phyloP scores from a whole-genome alignment of 2,888 invertebrate species.

The Oligia latruncula region DNA sequence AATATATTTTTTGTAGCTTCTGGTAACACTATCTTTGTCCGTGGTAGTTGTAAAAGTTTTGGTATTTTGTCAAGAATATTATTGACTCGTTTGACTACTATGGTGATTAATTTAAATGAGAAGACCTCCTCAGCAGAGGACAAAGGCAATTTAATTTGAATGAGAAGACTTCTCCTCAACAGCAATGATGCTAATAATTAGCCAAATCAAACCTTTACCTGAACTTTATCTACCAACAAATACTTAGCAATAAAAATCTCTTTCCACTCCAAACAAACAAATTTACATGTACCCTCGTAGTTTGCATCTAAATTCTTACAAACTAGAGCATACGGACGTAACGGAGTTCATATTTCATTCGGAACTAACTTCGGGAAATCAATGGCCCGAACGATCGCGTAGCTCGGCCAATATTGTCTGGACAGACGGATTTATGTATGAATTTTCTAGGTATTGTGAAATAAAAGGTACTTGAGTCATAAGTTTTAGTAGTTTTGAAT shows the following conservation, averaged over 20 bases:
- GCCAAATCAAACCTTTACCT: not conserved
- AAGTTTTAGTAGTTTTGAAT: not conserved
- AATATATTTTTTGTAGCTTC: not conserved
- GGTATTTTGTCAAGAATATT: not conserved
- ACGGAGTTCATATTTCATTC: conserved; percentile 61
- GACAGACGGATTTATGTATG: conserved; percentile 46
- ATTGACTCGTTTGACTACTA: not conserved
- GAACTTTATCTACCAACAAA: not conserved
- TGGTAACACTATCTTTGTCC: not conserved
- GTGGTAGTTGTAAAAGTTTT: not conserved
- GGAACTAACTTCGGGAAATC: conserved; percentile 60
- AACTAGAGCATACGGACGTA: conserved; percentile 47
- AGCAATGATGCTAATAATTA: not conserved
- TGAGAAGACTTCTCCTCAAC: no score
- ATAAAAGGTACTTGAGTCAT: not conserved
- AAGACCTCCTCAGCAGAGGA: not conserved
- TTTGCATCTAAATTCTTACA: conserved; percentile 33
- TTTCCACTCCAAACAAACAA: conserved; percentile 30
- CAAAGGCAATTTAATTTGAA: not conserved
- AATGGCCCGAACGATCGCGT: conserved; percentile 57
- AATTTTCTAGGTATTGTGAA: conserved; percentile 8
- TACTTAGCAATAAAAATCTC: conserved; percentile 6
- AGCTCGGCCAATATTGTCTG: conserved; percentile 60
- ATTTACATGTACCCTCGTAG: conserved; percentile 6
- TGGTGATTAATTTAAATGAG: not conserved